Base-by-base conservation (phyloP, 2,113 vertebrate species). In the Chamaetylas fuelleborni region DNA sequence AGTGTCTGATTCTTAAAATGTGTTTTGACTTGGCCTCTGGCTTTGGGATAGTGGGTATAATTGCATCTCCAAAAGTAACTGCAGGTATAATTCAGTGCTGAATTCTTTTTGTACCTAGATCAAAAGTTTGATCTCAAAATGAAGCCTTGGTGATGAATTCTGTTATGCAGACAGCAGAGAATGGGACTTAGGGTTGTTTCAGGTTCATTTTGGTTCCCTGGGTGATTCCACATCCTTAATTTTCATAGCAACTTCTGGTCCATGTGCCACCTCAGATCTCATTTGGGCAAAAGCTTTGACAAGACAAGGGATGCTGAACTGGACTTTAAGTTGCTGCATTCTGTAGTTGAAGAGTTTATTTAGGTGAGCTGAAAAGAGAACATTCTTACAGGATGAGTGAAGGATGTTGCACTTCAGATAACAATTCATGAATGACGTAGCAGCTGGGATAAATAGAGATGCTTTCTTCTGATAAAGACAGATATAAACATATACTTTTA, bases 281-380 rank as follows among this genome's bases (percentile, higher is more conserved):
- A 31, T 73, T 45, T 81, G 28, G 33, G 18, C 42, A 82, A 94
- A 90, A 60, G 7, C n/a, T 88, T 86, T 81, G 48, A 62, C 0
- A 5, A 64, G 25, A 40, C 29, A 78, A 31, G 29, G 33, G 15
- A 31, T 69, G 20, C 36, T 65, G 64, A 88, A 70, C 36, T 58
- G 74, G 54, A 69, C 45, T 91, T 74, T 65, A 84, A 60, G 60
- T 51, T 95, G 71, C 40, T 92, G 38, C 72, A 72, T 90, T 92
- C 40, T 88, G 26, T 56, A 70, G 74, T 61, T 80, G 77, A 65
- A 58, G 76, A 50, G n/a, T 96, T 97, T 26, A 14, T 93, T 95
- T 88, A 57, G 70, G 76, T 72, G 43, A 86, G 62, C 82, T 96
- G 95, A 95, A 93, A 58, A 92, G 40, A 88, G 34, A 53, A 62